These are phyloP conservation scores for Parauchenoglanis ngamensis DNA, from an alignment of 2,797 vertebrate species.

Conservation along the genomic window DNA sequence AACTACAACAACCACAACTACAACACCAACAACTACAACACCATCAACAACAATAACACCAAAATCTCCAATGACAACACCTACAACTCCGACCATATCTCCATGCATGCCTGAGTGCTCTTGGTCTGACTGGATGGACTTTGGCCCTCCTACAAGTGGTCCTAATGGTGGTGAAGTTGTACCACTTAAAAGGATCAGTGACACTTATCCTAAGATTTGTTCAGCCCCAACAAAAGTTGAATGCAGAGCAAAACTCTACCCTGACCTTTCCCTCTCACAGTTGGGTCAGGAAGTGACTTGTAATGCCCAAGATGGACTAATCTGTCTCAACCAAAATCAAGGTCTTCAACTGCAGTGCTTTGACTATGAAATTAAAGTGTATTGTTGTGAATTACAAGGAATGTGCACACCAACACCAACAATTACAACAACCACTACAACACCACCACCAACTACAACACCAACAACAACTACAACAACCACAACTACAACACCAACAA, in stretches of 20 bases:
- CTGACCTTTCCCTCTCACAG: constrained; percentile 28
- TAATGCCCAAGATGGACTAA: constrained; percentile 10
- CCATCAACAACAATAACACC: not conserved
- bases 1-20: not conserved
- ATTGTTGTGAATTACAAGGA: constrained; percentile 27
- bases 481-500: not conserved
- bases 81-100: not conserved
- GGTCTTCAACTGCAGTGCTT: constrained; percentile 33
- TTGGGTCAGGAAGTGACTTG: constrained; percentile 43
- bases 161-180: constrained; percentile 55
- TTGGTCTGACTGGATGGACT: constrained; percentile 50
- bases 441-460: too few relatives aligned
- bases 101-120: not conserved
- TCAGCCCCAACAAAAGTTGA: constrained; percentile 24
- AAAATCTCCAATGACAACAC: too few relatives aligned
- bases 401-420: constrained; percentile 2
- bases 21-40: not conserved
- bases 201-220: constrained; percentile 33
- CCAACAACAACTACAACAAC: not conserved
- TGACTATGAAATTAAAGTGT: constrained; percentile 49
- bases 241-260: constrained; percentile 47
- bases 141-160: constrained; percentile 41
- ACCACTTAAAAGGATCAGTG: constrained; percentile 45
- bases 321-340: constrained; percentile 45
- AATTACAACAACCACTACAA: not conserved